These are phyloP conservation scores for Brachionus koreanus DNA, from an alignment of 1,140 invertebrate genomes.

Conservation along the genomic window DNA sequence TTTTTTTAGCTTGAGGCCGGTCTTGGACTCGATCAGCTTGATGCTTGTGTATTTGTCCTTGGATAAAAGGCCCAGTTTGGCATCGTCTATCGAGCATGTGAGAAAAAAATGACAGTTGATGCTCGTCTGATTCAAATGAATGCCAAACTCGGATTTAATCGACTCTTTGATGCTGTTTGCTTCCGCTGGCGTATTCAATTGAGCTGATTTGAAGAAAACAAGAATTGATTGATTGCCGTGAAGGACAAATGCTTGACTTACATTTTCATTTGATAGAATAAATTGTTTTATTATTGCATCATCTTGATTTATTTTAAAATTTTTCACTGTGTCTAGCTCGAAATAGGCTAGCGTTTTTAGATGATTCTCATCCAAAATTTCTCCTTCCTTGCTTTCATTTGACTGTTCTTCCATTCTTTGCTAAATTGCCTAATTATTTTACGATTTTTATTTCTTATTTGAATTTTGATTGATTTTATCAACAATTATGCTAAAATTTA, in stretches of 20 bases:
- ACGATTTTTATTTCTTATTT: neutral
- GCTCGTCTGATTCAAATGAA: neutral
- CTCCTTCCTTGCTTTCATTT: neutral
- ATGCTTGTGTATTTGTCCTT: neutral
- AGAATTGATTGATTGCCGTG: neutral
- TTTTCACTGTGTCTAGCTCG: neutral
- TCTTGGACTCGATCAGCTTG: constrained; percentile 24
- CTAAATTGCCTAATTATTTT: no score
- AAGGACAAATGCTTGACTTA: neutral
- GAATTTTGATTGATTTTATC: neutral
- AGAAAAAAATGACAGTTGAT: neutral
- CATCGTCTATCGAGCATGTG: neutral
- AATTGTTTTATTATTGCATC: neutral
- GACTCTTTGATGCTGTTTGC: neutral
- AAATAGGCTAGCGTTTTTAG: neutral
- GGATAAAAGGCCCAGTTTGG: neutral
- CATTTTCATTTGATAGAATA: neutral
- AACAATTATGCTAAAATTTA: neutral
- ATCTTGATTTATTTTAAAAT: neutral
- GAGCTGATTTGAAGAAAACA: neutral
- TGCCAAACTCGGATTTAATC: neutral
- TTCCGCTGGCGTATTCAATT: neutral
- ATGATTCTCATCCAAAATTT: neutral
- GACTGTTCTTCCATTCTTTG: neutral
- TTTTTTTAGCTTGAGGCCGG: constrained; percentile 10